Conservation (phyloP, 2,888 invertebrate species). For the Cheiracanthium punctorium region DNA sequence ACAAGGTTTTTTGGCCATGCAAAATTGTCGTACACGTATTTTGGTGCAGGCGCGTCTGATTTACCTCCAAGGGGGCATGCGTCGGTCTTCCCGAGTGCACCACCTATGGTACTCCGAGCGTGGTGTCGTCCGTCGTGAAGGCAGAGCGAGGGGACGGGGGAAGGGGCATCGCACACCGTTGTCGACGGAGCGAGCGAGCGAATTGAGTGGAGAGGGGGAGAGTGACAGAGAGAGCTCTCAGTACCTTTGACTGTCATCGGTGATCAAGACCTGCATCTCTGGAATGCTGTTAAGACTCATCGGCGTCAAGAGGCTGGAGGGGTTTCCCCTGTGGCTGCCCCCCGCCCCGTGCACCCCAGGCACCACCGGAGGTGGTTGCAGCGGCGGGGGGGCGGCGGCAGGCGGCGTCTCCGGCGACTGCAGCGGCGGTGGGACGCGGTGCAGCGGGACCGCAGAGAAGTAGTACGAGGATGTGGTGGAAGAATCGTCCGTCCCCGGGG, state of each 20-base stretch:
- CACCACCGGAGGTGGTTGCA: conserved; percentile 57
- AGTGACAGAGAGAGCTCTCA: conserved; percentile 25
- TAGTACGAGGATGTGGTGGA: conserved; percentile 63
- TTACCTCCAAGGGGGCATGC: no score
- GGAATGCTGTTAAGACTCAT: conserved; percentile 71
- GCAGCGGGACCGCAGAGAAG: conserved; percentile 54
- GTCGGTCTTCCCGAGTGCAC: background rate
- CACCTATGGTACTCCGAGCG: background rate
- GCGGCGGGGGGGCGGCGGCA: conserved; percentile 53
- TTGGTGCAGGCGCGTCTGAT: no score
- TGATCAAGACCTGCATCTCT: conserved; percentile 70
- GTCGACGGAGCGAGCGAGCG: background rate
- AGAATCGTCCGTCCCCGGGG: conserved; percentile 67
- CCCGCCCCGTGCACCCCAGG: conserved; percentile 68
- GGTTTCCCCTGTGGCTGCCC: conserved; percentile 56
- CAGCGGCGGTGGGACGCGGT: conserved; percentile 28
- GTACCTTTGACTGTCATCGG: conserved; percentile 70
- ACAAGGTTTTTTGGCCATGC: no score
- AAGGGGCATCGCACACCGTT: background rate
- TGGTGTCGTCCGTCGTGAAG: background rate
- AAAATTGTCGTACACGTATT: no score
- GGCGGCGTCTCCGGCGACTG: conserved; percentile 28
- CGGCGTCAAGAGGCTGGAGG: conserved; percentile 64
- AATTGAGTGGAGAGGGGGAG: background rate
- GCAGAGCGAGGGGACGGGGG: background rate